Conservation (phyloP, 2,113 vertebrate species). For the Setophaga petechia region DNA sequence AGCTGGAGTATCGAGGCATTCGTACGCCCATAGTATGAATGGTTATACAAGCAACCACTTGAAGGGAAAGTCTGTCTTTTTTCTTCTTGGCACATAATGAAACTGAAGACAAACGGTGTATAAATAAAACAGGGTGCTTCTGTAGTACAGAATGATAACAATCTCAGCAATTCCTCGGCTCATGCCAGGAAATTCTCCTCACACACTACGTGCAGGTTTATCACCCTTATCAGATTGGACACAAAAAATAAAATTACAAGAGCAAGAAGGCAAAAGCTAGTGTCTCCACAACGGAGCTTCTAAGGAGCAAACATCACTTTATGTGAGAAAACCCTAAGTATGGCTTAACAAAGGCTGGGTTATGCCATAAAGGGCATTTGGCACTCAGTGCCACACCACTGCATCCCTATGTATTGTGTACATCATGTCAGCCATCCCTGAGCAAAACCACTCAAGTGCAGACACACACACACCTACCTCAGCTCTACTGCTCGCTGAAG, state of each 20-base stretch:
- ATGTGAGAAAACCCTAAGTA: background rate
- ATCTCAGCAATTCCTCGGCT: background rate
- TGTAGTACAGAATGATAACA: slow-evolving; percentile 41
- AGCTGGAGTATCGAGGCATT: background rate
- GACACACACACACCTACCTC: background rate
- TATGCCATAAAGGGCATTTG: background rate
- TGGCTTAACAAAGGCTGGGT: background rate
- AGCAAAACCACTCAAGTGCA: background rate
- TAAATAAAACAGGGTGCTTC: slow-evolving; percentile 6
- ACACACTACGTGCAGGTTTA: background rate
- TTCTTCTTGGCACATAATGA: slow-evolving; percentile 21
- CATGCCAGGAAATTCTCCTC: slow-evolving; percentile 1
- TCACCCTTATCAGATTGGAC: background rate
- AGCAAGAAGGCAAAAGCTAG: background rate
- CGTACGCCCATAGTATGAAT: accelerated
- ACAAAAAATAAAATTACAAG: background rate
- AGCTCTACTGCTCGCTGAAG: accelerated
- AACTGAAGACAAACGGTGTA: background rate
- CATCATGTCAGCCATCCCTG: accelerated
- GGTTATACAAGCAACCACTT: background rate
- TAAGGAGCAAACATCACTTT: background rate
- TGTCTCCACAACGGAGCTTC: background rate
- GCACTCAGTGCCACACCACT: background rate
- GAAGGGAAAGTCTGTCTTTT: slow-evolving; percentile 8
- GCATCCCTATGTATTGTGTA: accelerated